Evolutionary conservation across 37 sponge, comb jelly and placozoan species (phyloP).

Genomic region (Agelas oroides): DNA sequence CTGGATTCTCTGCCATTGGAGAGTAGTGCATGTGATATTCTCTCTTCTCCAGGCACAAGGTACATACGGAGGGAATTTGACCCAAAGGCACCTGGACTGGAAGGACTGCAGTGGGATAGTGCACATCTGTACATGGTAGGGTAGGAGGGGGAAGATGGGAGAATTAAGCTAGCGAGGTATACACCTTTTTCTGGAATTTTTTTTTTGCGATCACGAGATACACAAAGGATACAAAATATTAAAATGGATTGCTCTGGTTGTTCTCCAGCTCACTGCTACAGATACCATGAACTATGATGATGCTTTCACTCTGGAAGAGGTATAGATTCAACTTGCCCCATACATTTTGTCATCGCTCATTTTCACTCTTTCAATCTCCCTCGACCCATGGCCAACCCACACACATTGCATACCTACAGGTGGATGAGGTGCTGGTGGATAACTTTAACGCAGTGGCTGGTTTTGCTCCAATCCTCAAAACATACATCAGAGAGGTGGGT

Average conservation of each 20-base stretch:
- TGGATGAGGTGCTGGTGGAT: conserved; percentile 29
- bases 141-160: too few species aligned
- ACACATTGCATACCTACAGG: too few species aligned
- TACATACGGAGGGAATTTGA: background rate
- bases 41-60: too few species aligned
- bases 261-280: conserved; percentile 10
- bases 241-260: background rate
- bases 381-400: too few species aligned
- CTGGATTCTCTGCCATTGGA: too few species aligned
- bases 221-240: too few species aligned
- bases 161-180: too few species aligned
- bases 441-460: conserved; percentile 73
- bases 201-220: too few species aligned
- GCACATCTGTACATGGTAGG: conserved; percentile 50
- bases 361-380: too few species aligned
- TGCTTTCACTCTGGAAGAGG: conserved; percentile 75
- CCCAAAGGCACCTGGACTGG: conserved; percentile 27
- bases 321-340: background rate
- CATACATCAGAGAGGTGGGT: conserved; percentile 24
- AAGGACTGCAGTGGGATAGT: conserved; percentile 60
- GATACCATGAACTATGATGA: conserved; percentile 63
- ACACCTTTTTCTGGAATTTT: too few species aligned
- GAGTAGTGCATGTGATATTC: too few species aligned
- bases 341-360: too few species aligned
- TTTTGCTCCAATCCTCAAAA: conserved; percentile 59